Percentiles rank a stretch among this genome's conserved stretches.
These are phyloP conservation scores for Sphaerodactylus townsendi DNA, from an alignment of 2,113 vertebrate genomes.

Conservation along the genomic window DNA sequence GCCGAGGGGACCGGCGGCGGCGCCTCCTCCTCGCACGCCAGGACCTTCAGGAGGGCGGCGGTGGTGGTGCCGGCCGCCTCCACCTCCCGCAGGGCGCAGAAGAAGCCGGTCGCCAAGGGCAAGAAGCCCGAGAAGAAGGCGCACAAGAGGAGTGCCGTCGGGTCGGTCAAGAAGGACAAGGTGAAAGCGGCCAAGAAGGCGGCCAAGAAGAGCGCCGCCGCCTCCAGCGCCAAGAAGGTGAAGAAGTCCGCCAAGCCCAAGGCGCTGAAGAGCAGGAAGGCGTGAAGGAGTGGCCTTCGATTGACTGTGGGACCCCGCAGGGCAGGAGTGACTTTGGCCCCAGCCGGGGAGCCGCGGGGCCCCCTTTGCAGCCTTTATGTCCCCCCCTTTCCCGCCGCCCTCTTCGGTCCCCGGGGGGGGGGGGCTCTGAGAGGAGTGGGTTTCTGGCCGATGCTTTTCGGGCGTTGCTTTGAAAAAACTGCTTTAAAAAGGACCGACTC, in stretches of 20 bases:
- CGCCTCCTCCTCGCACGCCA: constrained; percentile 21
- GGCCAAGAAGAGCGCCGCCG: constrained; percentile 70
- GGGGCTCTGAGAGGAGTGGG: no score
- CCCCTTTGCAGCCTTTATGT: constrained; percentile 2
- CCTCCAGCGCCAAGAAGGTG: constrained; percentile 75
- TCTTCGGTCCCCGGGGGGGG: no score
- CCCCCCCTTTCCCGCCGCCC: neutral
- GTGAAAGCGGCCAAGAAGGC: constrained; percentile 66
- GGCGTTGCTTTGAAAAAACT: no score
- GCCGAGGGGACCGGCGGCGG: constrained; percentile 45
- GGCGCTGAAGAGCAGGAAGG: constrained; percentile 78
- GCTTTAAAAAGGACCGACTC: neutral
- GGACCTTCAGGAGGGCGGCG: constrained; percentile 56
- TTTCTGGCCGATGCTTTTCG: no score
- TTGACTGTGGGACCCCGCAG: constrained; percentile 13
- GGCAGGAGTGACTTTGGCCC: constrained; percentile 37
- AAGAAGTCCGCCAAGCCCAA: constrained; percentile 82
- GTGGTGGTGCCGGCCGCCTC: constrained; percentile 47
- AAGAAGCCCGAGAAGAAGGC: constrained; percentile 70
- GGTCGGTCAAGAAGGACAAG: constrained; percentile 64
- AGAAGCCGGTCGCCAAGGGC: constrained; percentile 60
- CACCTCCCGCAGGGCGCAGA: constrained; percentile 60
- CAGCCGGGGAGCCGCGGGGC: constrained; percentile 41
- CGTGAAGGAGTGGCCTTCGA: no score
- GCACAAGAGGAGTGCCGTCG: constrained; percentile 63